These are phyloP conservation scores for Acanthoscelides obtectus DNA, from an alignment of 2,888 invertebrate species.

Conservation along the genomic window DNA sequence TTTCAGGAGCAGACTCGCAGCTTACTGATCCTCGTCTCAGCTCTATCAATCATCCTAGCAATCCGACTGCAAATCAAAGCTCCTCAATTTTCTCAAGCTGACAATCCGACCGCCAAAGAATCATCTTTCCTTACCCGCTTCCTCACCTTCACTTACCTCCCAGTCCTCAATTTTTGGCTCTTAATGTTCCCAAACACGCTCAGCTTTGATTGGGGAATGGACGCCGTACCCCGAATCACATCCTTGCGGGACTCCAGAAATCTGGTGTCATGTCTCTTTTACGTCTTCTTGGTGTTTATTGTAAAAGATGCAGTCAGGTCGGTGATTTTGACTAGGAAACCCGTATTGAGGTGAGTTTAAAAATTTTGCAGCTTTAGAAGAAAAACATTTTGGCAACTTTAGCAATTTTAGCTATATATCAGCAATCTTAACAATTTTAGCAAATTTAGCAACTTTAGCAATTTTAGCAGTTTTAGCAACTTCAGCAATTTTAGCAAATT, in stretches of 20 bases:
- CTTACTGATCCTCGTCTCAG: conserved; percentile 61
- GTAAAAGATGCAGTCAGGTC: not conserved
- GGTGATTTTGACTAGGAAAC: not conserved
- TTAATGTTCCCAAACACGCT: conserved; percentile 81
- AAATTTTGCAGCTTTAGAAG: too few species aligned
- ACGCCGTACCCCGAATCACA: conserved; percentile 83
- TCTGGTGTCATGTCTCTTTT: conserved; percentile 70
- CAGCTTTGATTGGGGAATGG: conserved; percentile 99
- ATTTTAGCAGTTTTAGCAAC: too few species aligned
- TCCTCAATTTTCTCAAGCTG: conserved; percentile 86
- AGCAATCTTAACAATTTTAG: too few species aligned
- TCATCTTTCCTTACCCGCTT: conserved; percentile 74
- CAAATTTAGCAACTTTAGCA: too few species aligned
- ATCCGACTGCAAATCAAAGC: conserved; percentile 74
- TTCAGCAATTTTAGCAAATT: too few species aligned
- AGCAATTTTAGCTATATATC: too few species aligned
- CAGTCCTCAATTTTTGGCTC: conserved; percentile 84
- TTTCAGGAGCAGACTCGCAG: conserved; percentile 70
- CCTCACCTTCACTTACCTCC: conserved; percentile 88
- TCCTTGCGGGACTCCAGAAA: conserved; percentile 76
- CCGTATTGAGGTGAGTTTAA: not conserved
- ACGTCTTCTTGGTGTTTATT: conserved; percentile 45
- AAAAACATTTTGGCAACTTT: too few species aligned
- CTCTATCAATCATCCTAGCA: conserved; percentile 64
- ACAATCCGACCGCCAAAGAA: conserved; percentile 93